These are phyloP conservation scores for Falco novaeseelandiae DNA, from an alignment of 2,797 vertebrate species.

Conservation along the genomic window DNA sequence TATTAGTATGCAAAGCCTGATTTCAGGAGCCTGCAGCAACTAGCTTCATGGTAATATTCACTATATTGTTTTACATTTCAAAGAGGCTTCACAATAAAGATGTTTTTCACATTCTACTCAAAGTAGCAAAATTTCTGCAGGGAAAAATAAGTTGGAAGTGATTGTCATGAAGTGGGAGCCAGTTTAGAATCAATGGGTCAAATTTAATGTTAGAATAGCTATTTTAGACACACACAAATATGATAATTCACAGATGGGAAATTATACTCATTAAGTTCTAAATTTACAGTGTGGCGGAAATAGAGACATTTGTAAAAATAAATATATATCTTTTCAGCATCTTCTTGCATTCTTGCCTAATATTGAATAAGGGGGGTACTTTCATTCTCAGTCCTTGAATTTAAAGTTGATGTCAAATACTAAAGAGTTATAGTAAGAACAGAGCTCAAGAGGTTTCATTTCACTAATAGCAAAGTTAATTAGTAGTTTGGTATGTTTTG, in stretches of 20 bases:
- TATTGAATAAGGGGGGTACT: not conserved
- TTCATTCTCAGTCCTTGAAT: constrained; percentile 18
- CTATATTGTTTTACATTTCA: constrained; percentile 61
- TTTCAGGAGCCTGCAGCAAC: constrained; percentile 62
- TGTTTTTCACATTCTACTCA: constrained; percentile 28
- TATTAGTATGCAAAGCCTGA: constrained; percentile 65
- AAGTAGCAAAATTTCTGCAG: constrained; percentile 29
- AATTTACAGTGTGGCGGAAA: constrained; percentile 62
- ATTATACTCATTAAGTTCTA: constrained; percentile 60
- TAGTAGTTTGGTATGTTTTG: not conserved
- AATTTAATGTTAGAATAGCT: constrained; percentile 45
- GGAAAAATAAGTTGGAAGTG: constrained; percentile 28
- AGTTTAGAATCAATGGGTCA: constrained; percentile 54
- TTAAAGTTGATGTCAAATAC: constrained; percentile 17
- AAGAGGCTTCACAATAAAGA: constrained; percentile 52
- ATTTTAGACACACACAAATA: constrained; percentile 52
- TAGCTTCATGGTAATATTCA: constrained; percentile 41
- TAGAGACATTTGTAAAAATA: constrained; percentile 59
- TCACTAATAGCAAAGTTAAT: constrained; percentile 26
- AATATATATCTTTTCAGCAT: constrained; percentile 40
- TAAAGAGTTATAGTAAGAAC: not conserved
- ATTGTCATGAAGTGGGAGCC: constrained; percentile 20
- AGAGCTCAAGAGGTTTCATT: not conserved
- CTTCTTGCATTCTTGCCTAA: constrained; percentile 14
- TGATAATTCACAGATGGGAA: constrained; percentile 66